A percentile compares a stretch with the other conserved stretches of the same genome.
phyloP scores from a whole-genome alignment of 2,888 invertebrate genomes.

The Coecobrya sp. region DNA sequence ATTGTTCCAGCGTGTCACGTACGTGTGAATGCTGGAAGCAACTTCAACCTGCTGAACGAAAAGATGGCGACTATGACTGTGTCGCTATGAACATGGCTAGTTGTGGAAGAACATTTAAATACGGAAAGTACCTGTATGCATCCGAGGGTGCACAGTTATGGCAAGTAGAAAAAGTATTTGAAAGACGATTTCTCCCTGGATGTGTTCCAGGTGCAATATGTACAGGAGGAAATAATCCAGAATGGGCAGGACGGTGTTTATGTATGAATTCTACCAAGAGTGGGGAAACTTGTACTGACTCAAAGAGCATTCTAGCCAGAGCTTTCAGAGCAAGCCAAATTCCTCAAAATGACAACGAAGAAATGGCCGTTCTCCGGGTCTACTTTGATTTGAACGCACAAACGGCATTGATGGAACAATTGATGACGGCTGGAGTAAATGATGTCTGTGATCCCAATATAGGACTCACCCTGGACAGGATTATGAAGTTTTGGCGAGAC shows the following conservation, averaged over 20 bases:
- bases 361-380: conserved; percentile 35
- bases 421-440: conserved; percentile 59
- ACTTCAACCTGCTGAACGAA: conserved; percentile 7
- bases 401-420: conserved; percentile 56
- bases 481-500: conserved; percentile 66
- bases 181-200: conserved; percentile 46
- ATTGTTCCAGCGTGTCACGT: conserved; percentile 54
- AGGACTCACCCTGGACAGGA: conserved; percentile 59
- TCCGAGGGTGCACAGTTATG: conserved; percentile 54
- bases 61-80: conserved; percentile 51
- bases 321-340: conserved; percentile 52
- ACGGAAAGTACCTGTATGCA: conserved; percentile 59
- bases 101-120: conserved; percentile 59
- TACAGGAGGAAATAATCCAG: conserved; percentile 35
- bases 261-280: conserved; percentile 38
- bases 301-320: conserved; percentile 42
- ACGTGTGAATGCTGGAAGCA: conserved; percentile 71
- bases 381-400: conserved; percentile 62
- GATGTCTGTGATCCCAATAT: conserved; percentile 49
- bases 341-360: conserved; percentile 48
- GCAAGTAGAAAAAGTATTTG: conserved; percentile 68
- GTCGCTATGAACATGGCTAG: conserved; percentile 61
- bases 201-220: conserved; percentile 66
- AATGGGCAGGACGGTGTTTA: conserved; percentile 64
- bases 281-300: conserved; percentile 55